Percentiles rank a stretch among this genome's conserved stretches.
Evolutionary conservation across 2,113 vertebrate species (phyloP).

Genomic region (Corythoichthys intestinalis): DNA sequence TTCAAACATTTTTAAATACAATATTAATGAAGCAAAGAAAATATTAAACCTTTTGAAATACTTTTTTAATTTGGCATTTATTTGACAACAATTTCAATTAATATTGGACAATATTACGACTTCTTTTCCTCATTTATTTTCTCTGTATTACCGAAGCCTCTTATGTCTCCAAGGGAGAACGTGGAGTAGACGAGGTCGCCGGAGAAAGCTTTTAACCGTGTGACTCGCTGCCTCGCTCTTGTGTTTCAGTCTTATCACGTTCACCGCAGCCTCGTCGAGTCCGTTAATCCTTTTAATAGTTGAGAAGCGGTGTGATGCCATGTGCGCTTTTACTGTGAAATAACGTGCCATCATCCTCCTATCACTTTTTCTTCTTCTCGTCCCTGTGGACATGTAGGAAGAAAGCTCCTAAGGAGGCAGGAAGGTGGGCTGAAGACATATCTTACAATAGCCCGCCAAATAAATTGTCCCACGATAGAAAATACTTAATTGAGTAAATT

Average conservation of each 20-base stretch:
- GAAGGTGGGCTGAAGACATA: constrained; percentile 40
- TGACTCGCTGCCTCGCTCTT: constrained; percentile 51
- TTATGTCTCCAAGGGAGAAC: constrained; percentile 31
- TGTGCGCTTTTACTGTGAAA: constrained; percentile 25
- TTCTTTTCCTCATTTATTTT: constrained; percentile 1
- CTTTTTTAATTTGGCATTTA: too few species aligned
- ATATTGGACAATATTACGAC: neutral
- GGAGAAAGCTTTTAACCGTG: constrained; percentile 36
- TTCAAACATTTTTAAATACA: too few species aligned
- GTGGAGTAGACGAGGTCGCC: constrained; percentile 44
- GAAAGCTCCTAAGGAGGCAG: constrained; percentile 10
- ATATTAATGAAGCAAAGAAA: too few species aligned
- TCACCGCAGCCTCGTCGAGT: constrained; percentile 47
- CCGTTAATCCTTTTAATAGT: constrained; percentile 53
- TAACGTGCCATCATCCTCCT: constrained; percentile 31
- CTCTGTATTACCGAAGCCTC: constrained; percentile 55
- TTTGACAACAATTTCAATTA: neutral
- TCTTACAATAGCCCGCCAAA: neutral
- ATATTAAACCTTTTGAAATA: too few species aligned
- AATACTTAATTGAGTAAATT: too few species aligned
- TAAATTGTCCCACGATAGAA: too few species aligned
- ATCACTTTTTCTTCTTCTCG: constrained; percentile 18
- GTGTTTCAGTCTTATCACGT: constrained; percentile 52
- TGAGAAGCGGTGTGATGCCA: constrained; percentile 29
- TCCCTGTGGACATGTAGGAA: constrained; percentile 25